phyloP scores from a whole-genome alignment of 2,888 invertebrate genomes.

The Peribatodes rhomboidaria region DNA sequence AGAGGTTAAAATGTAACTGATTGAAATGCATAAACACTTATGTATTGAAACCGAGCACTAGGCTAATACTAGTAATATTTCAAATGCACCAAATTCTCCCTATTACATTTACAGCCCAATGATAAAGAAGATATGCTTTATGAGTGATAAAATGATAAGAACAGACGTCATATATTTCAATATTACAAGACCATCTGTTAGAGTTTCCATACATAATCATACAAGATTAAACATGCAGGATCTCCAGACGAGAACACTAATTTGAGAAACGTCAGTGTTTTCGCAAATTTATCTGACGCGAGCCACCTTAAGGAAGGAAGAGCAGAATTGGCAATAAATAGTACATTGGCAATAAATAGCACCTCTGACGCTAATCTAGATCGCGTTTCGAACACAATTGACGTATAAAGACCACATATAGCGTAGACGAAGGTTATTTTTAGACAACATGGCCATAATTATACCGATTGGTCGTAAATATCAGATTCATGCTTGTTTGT shows the following conservation, averaged over 20 bases:
- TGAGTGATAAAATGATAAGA: slow-evolving; percentile 23
- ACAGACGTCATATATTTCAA: slow-evolving; percentile 21
- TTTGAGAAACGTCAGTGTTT: not conserved
- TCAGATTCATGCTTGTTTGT: not conserved
- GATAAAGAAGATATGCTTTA: slow-evolving; percentile 16
- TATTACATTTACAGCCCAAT: not conserved
- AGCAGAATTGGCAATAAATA: slow-evolving; percentile 34
- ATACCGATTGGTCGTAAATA: slow-evolving; percentile 19
- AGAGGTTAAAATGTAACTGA: not conserved
- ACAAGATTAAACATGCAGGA: not conserved
- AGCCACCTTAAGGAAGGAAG: slow-evolving; percentile 11
- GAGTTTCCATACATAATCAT: not conserved
- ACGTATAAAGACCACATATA: slow-evolving; percentile 35
- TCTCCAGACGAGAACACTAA: not conserved
- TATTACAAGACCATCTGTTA: slow-evolving; percentile 9
- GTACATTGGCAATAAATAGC: no score
- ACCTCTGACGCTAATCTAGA: slow-evolving; percentile 30
- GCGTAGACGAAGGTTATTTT: slow-evolving; percentile 28
- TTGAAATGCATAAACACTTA: not conserved
- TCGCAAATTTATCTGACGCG: not conserved
- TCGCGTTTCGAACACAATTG: slow-evolving; percentile 29
- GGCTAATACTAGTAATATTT: slow-evolving; percentile 3
- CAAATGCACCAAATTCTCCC: not conserved
- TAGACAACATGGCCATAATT: slow-evolving; percentile 27
- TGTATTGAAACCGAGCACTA: not conserved